These are phyloP conservation scores for Dreissena polymorpha DNA, from an alignment of 1,140 invertebrate genomes.

Conservation along the genomic window DNA sequence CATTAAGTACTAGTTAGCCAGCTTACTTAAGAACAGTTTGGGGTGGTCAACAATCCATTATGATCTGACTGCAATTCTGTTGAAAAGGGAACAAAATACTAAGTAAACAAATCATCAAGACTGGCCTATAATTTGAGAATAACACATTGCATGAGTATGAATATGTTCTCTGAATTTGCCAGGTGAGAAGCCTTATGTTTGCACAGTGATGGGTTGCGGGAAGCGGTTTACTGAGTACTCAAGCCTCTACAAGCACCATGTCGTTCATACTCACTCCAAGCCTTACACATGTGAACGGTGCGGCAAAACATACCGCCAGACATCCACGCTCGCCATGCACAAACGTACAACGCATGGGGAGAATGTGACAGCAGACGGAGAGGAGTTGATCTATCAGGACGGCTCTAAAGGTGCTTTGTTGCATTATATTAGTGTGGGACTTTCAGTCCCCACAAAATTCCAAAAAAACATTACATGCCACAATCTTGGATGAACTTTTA, in stretches of 20 bases:
- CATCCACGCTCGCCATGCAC: constrained; percentile 84
- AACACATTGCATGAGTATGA: too few relatives aligned
- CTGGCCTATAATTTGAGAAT: too few relatives aligned
- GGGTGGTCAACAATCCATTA: too few relatives aligned
- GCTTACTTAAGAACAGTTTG: too few relatives aligned
- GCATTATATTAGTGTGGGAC: too few relatives aligned
- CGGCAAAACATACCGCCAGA: constrained; percentile 83
- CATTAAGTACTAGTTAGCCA: too few relatives aligned
- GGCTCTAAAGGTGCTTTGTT: constrained; percentile 6
- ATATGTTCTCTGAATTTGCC: constrained; percentile 22
- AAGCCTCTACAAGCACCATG: constrained; percentile 87
- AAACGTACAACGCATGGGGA: constrained; percentile 81
- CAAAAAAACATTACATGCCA: too few relatives aligned
- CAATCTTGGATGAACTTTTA: too few relatives aligned
- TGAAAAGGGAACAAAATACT: too few relatives aligned
- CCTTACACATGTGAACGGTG: constrained; percentile 84
- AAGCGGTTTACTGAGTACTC: constrained; percentile 89
- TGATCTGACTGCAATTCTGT: too few relatives aligned
- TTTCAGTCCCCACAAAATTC: too few relatives aligned
- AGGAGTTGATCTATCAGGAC: constrained; percentile 56
- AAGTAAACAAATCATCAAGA: too few relatives aligned
- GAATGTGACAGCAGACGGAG: constrained; percentile 64
- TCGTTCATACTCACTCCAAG: constrained; percentile 85
- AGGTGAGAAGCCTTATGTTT: constrained; percentile 81
- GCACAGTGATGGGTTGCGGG: constrained; percentile 83